These are phyloP conservation scores for Galago senegalensis DNA, from an alignment of 2,797 vertebrate genomes.

Conservation along the genomic window DNA sequence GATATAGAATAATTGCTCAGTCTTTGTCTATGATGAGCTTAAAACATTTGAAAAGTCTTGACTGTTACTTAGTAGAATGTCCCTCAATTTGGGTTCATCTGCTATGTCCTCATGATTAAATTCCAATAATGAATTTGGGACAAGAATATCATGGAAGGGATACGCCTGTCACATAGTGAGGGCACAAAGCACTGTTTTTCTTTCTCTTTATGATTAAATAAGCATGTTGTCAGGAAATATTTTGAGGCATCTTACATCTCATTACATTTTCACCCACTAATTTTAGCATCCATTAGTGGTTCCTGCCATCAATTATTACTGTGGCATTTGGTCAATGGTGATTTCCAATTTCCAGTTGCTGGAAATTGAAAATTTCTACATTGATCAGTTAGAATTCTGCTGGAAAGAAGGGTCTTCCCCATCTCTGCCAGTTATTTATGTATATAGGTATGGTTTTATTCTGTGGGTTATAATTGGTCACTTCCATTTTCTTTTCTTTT, in stretches of 20 bases:
- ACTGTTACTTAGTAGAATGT: background rate
- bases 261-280: background rate
- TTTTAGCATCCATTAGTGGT: background rate
- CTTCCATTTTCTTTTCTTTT: background rate
- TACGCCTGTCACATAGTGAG: background rate
- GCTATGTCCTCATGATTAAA: background rate
- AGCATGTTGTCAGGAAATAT: background rate
- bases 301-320: slow-evolving; percentile 15
- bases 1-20: background rate
- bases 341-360: background rate
- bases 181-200: background rate
- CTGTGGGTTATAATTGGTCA: background rate
- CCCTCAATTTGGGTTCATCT: background rate
- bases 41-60: background rate
- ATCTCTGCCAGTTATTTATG: background rate
- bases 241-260: background rate
- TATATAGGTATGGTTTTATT: background rate
- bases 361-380: background rate
- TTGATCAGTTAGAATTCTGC: background rate
- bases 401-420: background rate
- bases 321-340: background rate
- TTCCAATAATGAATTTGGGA: background rate
- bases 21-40: background rate
- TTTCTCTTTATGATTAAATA: background rate
- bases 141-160: background rate